Base-by-base conservation (phyloP, 2,888 invertebrate species). In the Cheilosia pagana region DNA sequence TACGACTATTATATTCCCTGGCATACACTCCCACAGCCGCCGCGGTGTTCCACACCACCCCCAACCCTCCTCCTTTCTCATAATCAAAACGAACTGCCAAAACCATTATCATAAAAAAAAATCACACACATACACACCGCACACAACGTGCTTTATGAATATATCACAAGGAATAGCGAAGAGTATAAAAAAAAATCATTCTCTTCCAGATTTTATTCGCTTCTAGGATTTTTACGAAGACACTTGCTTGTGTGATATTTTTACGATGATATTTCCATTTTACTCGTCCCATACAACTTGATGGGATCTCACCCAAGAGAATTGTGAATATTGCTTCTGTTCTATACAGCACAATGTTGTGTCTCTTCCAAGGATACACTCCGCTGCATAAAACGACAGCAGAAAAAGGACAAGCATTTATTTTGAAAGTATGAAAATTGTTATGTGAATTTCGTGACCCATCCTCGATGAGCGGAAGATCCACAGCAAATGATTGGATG, bases 261-360 rank as follows among this genome's bases (percentile, higher is more conserved):
- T 81, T 86, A 86, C 68, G 86, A 81, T 67, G 81, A 86, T 86
- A 86, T 86, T 86, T 86, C 76, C 85, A 86, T 86, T 86, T 81
- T 67, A 52, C 62, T 65, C 70, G 79, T 78, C 74, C 74, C 12
- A 35, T 55, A 67, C 81, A 85, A 76, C 71, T 85, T 85, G 85
- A 81, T 81, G 75, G 71, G 67, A 85, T 85, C 81, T 81, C 59
- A 76, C 85, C 85, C 85, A 43, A 7, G 85, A 85, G 85, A 81
- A 39, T 83, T 78, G 60, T 57, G 72, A 68, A 82, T 72, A 77
- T 82, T 82, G 72, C 68, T 71, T 60, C 68, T 68, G 62, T 57
- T 31, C 57, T 43, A 50, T 19, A 45, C 55, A 39, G 53, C 55
- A 55, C 16, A 50, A 28, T 35, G 41, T 16, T 16, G 52, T 23